Evolutionary conservation across 1,140 invertebrate species (phyloP).

Genomic region (Drosophila mojavensis): DNA sequence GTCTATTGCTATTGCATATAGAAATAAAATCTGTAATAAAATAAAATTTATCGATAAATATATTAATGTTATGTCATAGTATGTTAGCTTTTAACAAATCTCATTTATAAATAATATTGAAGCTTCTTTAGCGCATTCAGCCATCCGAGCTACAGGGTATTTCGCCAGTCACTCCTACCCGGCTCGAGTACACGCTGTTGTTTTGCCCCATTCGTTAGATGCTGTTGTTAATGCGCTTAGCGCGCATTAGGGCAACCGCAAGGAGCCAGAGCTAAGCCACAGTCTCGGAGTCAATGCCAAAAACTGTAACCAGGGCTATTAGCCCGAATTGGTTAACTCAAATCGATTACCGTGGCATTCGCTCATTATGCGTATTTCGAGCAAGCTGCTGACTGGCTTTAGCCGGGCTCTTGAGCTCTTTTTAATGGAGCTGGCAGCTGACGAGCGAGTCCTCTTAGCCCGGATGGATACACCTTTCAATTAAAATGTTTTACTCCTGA

Average conservation of each 20-base stretch:
- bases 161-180: background rate
- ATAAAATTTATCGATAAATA: no score
- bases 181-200: background rate
- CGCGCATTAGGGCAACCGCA: slow-evolving; percentile 21
- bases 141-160: background rate
- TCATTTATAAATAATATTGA: no score
- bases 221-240: slow-evolving; percentile 39
- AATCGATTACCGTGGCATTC: slow-evolving; percentile 41
- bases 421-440: slow-evolving; percentile 32
- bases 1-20: no score
- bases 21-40: no score
- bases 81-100: no score
- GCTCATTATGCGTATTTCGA: slow-evolving; percentile 61
- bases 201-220: background rate
- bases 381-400: slow-evolving; percentile 13
- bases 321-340: slow-evolving; percentile 37
- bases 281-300: slow-evolving; percentile 7
- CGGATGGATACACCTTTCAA: slow-evolving; percentile 41
- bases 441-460: background rate
- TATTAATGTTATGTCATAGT: no score
- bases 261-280: slow-evolving; percentile 6
- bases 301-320: slow-evolving; percentile 27
- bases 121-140: no score
- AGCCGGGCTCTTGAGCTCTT: slow-evolving; percentile 33
- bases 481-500: slow-evolving; percentile 45